Percentiles rank a stretch among this genome's conserved stretches.
phyloP scores from a whole-genome alignment of 2,797 vertebrate species.

The Botia almorhae region DNA sequence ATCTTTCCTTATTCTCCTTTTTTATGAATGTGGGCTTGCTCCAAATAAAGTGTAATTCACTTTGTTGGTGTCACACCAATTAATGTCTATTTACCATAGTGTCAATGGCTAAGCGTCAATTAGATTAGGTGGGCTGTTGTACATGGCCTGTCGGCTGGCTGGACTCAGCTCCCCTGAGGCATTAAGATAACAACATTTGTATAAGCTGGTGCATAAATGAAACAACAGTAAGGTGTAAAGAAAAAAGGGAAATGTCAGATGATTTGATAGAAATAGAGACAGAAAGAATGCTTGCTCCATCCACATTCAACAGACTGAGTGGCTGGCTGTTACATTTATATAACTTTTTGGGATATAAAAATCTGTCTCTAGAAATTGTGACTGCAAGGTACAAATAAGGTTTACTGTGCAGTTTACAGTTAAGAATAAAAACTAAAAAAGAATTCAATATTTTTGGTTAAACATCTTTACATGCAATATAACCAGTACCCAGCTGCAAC shows the following conservation, averaged over 20 bases:
- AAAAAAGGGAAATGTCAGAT: slow-evolving; percentile 26
- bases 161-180: slow-evolving; percentile 29
- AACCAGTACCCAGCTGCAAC: background rate
- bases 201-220: slow-evolving; percentile 33
- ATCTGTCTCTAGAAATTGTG: background rate
- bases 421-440: background rate
- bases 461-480: background rate
- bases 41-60: slow-evolving; percentile 71
- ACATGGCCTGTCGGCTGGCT: slow-evolving; percentile 11
- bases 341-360: slow-evolving; percentile 1
- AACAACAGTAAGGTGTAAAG: slow-evolving; percentile 22
- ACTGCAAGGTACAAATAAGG: background rate
- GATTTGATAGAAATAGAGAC: slow-evolving; percentile 30
- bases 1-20: background rate
- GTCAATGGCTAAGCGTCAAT: slow-evolving; percentile 62
- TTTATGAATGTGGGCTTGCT: slow-evolving; percentile 2
- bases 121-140: slow-evolving; percentile 65
- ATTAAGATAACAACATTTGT: slow-evolving; percentile 26
- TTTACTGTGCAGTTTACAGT: background rate
- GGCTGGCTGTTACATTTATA: background rate
- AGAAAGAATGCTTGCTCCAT: background rate
- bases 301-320: slow-evolving; percentile 1
- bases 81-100: slow-evolving; percentile 59
- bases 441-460: background rate
- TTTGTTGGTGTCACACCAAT: slow-evolving; percentile 63